phyloP scores from a whole-genome alignment of 2,797 vertebrate species.

The Pseudomugil gertrudae region DNA sequence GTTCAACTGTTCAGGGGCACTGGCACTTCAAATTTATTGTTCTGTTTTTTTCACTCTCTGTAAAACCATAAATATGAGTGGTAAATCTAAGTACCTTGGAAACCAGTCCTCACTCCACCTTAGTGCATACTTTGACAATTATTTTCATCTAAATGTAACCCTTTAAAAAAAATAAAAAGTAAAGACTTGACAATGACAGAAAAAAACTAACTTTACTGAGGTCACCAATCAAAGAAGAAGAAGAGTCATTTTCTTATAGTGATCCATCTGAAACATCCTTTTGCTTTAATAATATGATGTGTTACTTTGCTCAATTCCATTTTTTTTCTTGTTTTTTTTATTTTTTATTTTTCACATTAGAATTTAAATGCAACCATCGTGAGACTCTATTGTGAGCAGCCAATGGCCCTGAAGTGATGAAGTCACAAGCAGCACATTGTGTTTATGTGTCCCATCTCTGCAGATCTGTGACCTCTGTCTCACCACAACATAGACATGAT shows the following conservation, averaged over 20 bases:
- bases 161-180: background rate
- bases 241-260: background rate
- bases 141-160: background rate
- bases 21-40: background rate
- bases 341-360: too few relatives aligned
- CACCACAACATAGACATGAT: background rate
- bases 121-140: background rate
- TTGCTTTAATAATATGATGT: background rate
- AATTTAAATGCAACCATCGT: too few relatives aligned
- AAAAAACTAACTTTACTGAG: background rate
- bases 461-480: background rate
- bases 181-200: background rate
- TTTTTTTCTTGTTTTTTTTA: background rate
- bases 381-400: too few relatives aligned
- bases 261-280: background rate
- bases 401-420: too few relatives aligned
- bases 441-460: background rate
- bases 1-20: background rate
- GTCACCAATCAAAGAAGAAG: background rate
- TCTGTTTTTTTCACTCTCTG: background rate
- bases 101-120: background rate
- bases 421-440: background rate
- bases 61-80: background rate
- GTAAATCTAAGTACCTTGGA: background rate
- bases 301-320: background rate